These are phyloP conservation scores for Lamellibrachia columna DNA, from an alignment of 2,888 invertebrate species.

Conservation along the genomic window DNA sequence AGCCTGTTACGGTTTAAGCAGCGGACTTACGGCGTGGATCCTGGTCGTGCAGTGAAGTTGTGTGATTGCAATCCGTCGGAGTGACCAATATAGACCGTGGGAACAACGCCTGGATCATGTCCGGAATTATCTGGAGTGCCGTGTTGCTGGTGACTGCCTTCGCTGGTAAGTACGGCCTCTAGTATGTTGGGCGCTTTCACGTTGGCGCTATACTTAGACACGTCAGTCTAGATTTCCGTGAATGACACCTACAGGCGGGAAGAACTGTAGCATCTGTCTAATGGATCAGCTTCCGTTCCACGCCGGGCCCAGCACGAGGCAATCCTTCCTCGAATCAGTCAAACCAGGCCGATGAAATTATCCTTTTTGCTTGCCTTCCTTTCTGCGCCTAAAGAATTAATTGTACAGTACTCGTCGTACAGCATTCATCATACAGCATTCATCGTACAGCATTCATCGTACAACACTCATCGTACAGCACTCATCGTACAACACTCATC, in stretches of 20 bases:
- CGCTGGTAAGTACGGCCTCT: neutral
- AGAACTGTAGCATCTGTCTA: neutral
- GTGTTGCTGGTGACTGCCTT: neutral
- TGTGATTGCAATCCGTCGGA: neutral
- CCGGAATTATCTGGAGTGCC: neutral
- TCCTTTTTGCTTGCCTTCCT: neutral
- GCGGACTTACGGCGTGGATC: neutral
- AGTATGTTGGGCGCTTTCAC: neutral
- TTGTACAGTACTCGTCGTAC: too few species aligned
- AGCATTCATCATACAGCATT: too few species aligned
- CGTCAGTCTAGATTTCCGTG: neutral
- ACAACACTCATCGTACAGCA: too few species aligned
- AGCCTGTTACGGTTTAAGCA: neutral
- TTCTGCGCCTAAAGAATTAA: neutral
- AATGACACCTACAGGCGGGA: neutral
- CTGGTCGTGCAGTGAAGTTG: neutral
- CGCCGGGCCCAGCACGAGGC: neutral
- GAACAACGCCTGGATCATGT: neutral
- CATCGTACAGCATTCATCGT: too few species aligned
- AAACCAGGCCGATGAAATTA: neutral
- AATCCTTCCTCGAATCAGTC: neutral
- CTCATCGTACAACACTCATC: too few species aligned
- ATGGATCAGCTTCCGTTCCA: neutral
- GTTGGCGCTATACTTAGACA: neutral
- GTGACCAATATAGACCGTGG: neutral